Base-by-base conservation (phyloP, 2,797 vertebrate genomes). In the Leptoclinus maculatus region DNA sequence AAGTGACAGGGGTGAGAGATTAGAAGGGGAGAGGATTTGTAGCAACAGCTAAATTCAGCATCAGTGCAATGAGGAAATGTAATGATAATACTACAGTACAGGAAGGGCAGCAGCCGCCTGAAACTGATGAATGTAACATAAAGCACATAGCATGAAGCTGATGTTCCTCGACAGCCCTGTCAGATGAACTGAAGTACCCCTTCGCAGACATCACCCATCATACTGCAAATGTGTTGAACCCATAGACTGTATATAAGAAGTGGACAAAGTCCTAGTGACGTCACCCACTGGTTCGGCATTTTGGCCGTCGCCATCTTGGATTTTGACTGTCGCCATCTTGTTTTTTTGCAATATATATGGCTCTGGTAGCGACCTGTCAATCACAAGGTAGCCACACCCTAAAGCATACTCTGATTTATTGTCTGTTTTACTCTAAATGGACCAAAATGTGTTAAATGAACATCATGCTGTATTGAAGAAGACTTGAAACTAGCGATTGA, bases 31-130 rank as follows among this genome's bases (percentile, higher is more conserved):
- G 6, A 66, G 56, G 41, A 70, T 80, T 74, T 51, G 66, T 29
- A 63, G 65, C 39, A 71, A 51, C 65, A 47, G 51, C 47, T 76
- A 65, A 75, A 80, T 47, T 82, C 53, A 66, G 59, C 32, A 73
- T 43, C 21, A 65, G 47, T 27, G 21, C 59, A 39, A 38, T 17
- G 7, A 57, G 64, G 67, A 80, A 34, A 62, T 29, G 36, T 43
- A 59, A 56, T 54, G 69, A 53, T 71, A 53, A 62, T 58, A 51
- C 51, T 34, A 29, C 45, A 60, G 43, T 16, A 57, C 32, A 65
- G 68, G 29, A 67, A 11, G 60, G 23, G 69, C 17, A 34, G 72
- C 32, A 66, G 36, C 29, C 0, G 7, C 34, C 32, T 65, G 41
- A 66, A 69, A 60, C 29, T 21, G 16, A 47, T 43, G 25, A 53